Conservation (phyloP, 2,113 vertebrate genomes). For the Peromyscus leucopus region DNA sequence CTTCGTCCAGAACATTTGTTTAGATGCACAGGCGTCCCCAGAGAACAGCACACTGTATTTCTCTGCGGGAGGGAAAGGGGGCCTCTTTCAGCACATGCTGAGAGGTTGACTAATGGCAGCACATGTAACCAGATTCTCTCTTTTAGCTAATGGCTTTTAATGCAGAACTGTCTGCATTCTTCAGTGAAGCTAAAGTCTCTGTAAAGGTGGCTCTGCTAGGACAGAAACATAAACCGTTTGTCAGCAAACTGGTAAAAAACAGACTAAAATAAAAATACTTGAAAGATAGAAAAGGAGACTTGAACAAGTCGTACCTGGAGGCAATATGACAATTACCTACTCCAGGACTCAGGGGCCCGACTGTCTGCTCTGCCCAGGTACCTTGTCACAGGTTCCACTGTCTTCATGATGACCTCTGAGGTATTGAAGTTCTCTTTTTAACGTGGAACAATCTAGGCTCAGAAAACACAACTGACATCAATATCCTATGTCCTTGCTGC, state of each 20-base stretch:
- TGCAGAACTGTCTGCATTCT: conserved; percentile 7
- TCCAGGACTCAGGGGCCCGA: neutral
- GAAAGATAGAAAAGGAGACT: neutral
- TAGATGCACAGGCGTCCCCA: conserved; percentile 1
- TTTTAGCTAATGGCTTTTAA: conserved; percentile 1
- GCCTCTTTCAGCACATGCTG: neutral
- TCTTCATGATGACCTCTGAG: conserved; percentile 33
- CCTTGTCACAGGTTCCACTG: neutral
- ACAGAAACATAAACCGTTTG: neutral
- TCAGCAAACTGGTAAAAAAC: conserved; percentile 46
- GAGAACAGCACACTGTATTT: neutral
- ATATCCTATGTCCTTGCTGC: neutral
- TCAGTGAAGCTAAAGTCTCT: conserved; percentile 35
- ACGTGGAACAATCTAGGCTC: neutral
- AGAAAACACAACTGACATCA: conserved; percentile 19
- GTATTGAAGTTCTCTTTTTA: conserved; percentile 6
- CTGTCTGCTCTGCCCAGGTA: neutral
- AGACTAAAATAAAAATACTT: conserved; percentile 48
- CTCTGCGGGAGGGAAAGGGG: neutral
- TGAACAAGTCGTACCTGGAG: neutral
- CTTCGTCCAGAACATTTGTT: conserved; percentile 45
- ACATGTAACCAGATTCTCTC: neutral
- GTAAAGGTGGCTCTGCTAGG: neutral
- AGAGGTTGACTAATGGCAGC: neutral
- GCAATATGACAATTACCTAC: conserved; percentile 3